These are phyloP conservation scores for Amazona finschi DNA, from an alignment of 2,797 vertebrate genomes.

Conservation along the genomic window DNA sequence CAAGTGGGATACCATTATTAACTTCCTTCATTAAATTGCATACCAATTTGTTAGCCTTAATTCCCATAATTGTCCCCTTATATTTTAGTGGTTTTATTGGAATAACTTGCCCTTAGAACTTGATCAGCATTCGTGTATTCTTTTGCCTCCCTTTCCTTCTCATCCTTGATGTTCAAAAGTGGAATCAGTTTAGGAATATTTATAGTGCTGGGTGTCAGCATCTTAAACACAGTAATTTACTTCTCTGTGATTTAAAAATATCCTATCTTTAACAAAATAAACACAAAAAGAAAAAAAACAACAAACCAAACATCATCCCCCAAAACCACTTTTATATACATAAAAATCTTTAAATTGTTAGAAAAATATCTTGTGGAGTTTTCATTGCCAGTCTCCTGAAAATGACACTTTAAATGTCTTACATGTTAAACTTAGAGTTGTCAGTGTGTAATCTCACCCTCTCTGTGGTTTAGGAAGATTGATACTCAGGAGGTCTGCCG, in stretches of 20 bases:
- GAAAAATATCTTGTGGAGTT: conserved; percentile 27
- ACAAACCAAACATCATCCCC: neutral
- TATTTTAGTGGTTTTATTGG: neutral
- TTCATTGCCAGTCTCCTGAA: conserved; percentile 51
- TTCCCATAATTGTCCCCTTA: neutral
- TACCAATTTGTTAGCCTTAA: neutral
- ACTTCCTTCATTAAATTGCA: conserved; percentile 28
- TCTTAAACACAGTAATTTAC: conserved; percentile 32
- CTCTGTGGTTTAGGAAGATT: conserved; percentile 57
- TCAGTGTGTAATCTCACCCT: conserved; percentile 53
- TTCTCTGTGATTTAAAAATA: conserved; percentile 41
- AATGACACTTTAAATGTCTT: conserved; percentile 53
- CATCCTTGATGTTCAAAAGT: neutral
- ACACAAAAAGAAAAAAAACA: neutral
- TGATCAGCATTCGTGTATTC: neutral
- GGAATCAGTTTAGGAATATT: neutral
- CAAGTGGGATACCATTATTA: conserved; percentile 4
- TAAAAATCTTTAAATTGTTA: conserved; percentile 7
- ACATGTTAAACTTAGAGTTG: conserved; percentile 59
- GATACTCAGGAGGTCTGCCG: conserved; percentile 64
- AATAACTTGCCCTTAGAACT: neutral
- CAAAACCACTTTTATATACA: neutral
- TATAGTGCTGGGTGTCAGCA: neutral
- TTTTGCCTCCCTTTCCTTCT: neutral
- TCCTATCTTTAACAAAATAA: neutral